Conservation (phyloP, 2,113 vertebrate species). For the Myotis lucifugus region DNA sequence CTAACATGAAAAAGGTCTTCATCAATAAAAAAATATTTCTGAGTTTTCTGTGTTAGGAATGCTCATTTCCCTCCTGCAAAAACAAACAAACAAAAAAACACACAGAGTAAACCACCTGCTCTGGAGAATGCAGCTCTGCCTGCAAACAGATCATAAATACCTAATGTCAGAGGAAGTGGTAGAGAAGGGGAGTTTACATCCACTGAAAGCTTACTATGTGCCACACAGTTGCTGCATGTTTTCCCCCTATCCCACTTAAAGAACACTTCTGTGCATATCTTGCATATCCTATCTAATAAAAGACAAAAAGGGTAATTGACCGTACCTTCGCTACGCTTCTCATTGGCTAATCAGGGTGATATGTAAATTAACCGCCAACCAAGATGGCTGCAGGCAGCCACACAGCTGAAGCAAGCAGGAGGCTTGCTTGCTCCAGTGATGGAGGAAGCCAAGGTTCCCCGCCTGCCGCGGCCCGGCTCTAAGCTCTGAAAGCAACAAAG, state of each 20-base stretch:
- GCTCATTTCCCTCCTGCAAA: not conserved
- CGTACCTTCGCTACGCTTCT: too few species aligned
- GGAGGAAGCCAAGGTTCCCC: too few species aligned
- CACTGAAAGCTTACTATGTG: too few species aligned
- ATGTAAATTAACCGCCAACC: too few species aligned
- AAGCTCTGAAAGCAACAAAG: too few species aligned
- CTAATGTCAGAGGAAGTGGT: not conserved
- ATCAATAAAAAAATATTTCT: not conserved
- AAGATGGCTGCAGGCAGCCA: too few species aligned
- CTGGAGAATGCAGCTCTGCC: not conserved
- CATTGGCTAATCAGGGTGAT: too few species aligned
- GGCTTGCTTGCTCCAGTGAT: too few species aligned
- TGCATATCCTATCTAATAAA: not conserved
- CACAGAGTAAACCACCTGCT: not conserved
- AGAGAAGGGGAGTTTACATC: not conserved
- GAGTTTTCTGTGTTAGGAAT: constrained; percentile 13
- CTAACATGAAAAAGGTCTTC: not conserved
- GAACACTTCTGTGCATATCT: not conserved
- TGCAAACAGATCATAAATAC: not conserved
- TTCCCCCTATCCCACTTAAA: not conserved
- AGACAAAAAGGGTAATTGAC: too few species aligned
- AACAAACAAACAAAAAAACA: not conserved
- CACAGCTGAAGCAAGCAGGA: too few species aligned
- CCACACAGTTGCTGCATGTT: not conserved
- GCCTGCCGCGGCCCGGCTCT: too few species aligned